Conservation (phyloP, 2,888 invertebrate genomes). For the Ptychoptera albimana region DNA sequence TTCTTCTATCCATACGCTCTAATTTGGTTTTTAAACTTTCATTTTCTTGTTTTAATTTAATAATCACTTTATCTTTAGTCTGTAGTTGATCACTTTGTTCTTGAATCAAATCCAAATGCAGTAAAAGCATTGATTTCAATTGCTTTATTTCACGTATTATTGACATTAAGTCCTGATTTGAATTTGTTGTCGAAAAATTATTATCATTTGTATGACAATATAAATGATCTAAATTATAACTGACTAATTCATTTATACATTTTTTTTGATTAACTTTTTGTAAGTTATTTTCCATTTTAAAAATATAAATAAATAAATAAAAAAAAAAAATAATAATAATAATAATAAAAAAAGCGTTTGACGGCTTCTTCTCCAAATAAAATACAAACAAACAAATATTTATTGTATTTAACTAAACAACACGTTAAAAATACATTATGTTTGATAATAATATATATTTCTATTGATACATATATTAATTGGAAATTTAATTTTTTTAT, state of each 20-base stretch:
- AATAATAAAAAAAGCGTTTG: no score
- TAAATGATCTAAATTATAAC: slow-evolving; percentile 18
- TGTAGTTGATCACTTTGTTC: slow-evolving; percentile 74
- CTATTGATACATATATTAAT: no score
- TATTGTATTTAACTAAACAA: no score
- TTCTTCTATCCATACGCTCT: slow-evolving; percentile 14
- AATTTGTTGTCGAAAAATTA: slow-evolving; percentile 17
- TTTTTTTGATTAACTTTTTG: slow-evolving; percentile 3
- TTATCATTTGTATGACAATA: slow-evolving; percentile 21
- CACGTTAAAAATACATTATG: no score
- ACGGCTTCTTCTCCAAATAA: no score
- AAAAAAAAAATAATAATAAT: no score
- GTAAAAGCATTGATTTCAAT: slow-evolving; percentile 56
- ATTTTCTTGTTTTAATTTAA: slow-evolving; percentile 58
- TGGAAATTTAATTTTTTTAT: no score
- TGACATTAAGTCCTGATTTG: slow-evolving; percentile 17
- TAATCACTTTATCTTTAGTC: slow-evolving; percentile 61
- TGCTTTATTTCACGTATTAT: slow-evolving; percentile 28
- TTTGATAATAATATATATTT: no score
- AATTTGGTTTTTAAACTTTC: slow-evolving; percentile 46
- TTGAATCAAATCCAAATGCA: slow-evolving; percentile 77
- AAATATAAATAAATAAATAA: no score
- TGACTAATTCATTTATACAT: slow-evolving; percentile 15
- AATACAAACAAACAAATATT: no score
- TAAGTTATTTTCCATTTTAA: no score